Conservation (phyloP, 2,113 vertebrate species). For the Phaethon lepturus region DNA sequence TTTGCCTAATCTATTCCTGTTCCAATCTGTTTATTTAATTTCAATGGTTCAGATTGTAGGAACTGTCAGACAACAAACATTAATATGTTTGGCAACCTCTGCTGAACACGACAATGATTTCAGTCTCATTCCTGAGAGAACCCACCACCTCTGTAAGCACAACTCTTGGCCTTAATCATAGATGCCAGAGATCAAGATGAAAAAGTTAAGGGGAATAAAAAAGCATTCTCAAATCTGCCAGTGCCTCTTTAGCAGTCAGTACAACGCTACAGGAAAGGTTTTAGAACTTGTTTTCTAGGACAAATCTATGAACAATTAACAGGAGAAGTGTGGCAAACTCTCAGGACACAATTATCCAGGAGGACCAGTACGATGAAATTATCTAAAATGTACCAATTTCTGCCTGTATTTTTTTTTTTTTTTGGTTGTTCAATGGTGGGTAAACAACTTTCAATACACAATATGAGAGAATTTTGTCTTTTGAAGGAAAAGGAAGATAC, state of each 20-base stretch:
- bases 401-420: not conserved
- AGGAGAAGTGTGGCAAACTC: not conserved
- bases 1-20: not conserved
- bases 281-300: not conserved
- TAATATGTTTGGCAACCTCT: not conserved
- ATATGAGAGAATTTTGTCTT: not conserved
- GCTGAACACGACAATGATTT: not conserved
- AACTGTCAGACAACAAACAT: not conserved
- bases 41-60: not conserved
- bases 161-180: too few species aligned
- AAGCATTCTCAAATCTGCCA: not conserved
- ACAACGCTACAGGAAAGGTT: not conserved
- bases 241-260: not conserved
- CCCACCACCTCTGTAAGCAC: not conserved
- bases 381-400: not conserved
- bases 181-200: not conserved
- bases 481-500: not conserved
- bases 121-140: not conserved
- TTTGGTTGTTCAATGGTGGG: not conserved
- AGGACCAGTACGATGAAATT: not conserved
- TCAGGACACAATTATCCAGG: not conserved
- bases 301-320: not conserved
- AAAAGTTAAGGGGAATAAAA: not conserved
- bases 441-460: not conserved
- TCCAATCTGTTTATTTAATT: not conserved